Percentiles rank a stretch among this genome's conserved stretches.
Conservation (phyloP, 2,888 invertebrate species). For the Adelphocoris suturalis region DNA sequence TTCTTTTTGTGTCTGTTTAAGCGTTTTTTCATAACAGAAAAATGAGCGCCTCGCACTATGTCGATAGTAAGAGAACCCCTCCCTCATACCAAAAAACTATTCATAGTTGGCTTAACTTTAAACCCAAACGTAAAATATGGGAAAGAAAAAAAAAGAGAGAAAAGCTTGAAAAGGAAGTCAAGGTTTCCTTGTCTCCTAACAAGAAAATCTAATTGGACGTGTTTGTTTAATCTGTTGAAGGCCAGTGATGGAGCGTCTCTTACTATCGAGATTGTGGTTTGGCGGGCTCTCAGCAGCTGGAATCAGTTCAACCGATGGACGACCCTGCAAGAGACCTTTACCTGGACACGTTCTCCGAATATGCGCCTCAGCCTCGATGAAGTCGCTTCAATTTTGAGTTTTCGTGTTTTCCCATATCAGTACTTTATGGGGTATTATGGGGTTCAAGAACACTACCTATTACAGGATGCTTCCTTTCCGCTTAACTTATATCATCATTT, state of each 20-base stretch:
- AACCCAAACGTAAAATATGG: background rate
- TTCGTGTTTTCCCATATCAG: background rate
- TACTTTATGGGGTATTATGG: background rate
- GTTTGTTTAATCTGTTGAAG: conserved; percentile 74
- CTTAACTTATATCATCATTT: conserved; percentile 7
- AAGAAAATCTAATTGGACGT: conserved; percentile 63
- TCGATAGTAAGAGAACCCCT: conserved; percentile 69
- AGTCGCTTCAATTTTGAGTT: background rate
- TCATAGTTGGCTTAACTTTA: conserved; percentile 43
- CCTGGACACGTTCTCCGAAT: conserved; percentile 6
- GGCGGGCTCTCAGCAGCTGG: conserved; percentile 52
- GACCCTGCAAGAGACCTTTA: background rate
- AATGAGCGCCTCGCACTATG: conserved; percentile 69
- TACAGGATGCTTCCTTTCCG: background rate
- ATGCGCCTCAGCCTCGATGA: background rate
- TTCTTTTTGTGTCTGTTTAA: conserved; percentile 53
- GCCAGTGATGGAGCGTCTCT: conserved; percentile 73
- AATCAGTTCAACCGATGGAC: conserved; percentile 36
- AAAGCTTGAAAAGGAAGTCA: background rate
- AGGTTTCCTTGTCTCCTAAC: conserved; percentile 2
- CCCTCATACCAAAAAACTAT: conserved; percentile 50
- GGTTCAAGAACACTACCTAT: background rate
- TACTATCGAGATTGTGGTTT: conserved; percentile 74
- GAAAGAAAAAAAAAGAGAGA: background rate
- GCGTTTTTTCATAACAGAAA: conserved; percentile 51